Base-by-base conservation (phyloP, 2,113 vertebrate genomes). In the Martes martes region DNA sequence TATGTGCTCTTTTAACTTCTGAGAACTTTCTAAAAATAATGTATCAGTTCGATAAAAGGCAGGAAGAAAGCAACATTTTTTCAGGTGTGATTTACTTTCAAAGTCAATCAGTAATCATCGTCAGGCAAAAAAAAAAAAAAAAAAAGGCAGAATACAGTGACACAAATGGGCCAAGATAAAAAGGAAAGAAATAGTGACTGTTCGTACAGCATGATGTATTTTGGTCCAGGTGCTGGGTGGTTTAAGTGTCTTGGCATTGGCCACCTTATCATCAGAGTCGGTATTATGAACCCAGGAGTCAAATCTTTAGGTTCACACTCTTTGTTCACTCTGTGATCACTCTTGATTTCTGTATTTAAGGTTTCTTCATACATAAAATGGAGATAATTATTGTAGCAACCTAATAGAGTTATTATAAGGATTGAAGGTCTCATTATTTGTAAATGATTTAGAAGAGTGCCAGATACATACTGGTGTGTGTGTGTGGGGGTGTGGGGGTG, bases 1-100 rank as follows among this genome's bases (percentile, higher is more conserved):
- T 45, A 63, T 36, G 1, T 61, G 23, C 5, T 45, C 55, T 96
- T 94, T 85, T 61, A 89, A 74, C n/a, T 93, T 97, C 78, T 82
- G 50, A 95, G 42, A 91, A 91, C 13, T 67, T 92, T 78, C 47
- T 59, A 82, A 90, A 85, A 95, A 84, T 79, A 88, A 76, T 47
- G 28, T 24, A 71, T 28, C 45, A 55, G 19, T 89, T 73, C 36
- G 31, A 91, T 95, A 88, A 91, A 89, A 87, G 39, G 7, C n/a
- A 73, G 80, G 33, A 88, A 93, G 36, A 93, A 88, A 91, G 33
- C 18, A 84, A 14, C 85, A 76, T 94, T 26, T 91, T 94, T 89
- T 81, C 23, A 76, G 24, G 6, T 47, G 4, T 95, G 45, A 93
- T 73, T 93, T 88, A 87, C 80, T 94, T 95, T 91, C 39, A 92